Percentiles rank a stretch among this genome's conserved stretches.
Evolutionary conservation across 37 sponge, comb jelly and placozoan genomes (phyloP).

Genomic region (Haliclona indistincta): DNA sequence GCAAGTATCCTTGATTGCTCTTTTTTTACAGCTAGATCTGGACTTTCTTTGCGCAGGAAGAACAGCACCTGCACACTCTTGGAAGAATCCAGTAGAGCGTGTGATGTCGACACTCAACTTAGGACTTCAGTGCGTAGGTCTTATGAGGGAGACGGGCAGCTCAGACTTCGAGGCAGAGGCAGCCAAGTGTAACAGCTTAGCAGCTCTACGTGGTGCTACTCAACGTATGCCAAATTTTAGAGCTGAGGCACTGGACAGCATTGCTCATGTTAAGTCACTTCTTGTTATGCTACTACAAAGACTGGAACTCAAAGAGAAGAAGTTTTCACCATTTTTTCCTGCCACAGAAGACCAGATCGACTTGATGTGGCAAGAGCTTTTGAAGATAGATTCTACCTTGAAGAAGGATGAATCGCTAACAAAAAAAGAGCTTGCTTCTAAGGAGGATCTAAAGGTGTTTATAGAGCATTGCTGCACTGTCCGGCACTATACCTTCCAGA

Average conservation of each 20-base stretch:
- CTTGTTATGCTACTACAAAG: not conserved
- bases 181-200: not conserved
- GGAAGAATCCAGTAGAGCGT: slow-evolving; percentile 31
- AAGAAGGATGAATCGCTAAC: not conserved
- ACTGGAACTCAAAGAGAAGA: slow-evolving; percentile 24
- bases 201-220: slow-evolving; percentile 1
- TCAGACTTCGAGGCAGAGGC: slow-evolving; percentile 13
- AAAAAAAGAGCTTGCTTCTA: not conserved
- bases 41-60: slow-evolving; percentile 38
- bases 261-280: slow-evolving; percentile 12
- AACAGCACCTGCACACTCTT: slow-evolving; percentile 41
- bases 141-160: slow-evolving; percentile 16
- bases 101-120: slow-evolving; percentile 26
- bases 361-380: slow-evolving; percentile 6
- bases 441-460: slow-evolving; percentile 15
- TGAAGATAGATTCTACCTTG: slow-evolving; percentile 9
- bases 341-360: slow-evolving; percentile 10
- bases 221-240: too few species aligned
- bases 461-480: slow-evolving; percentile 32
- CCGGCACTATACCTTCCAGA: slow-evolving; percentile 43
- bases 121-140: slow-evolving; percentile 55
- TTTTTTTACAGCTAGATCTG: slow-evolving; percentile 51
- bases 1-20: slow-evolving; percentile 28
- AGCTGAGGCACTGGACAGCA: too few species aligned
- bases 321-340: not conserved